phyloP scores from a whole-genome alignment of 2,113 vertebrate species.

The Erythrocercus mccallii region DNA sequence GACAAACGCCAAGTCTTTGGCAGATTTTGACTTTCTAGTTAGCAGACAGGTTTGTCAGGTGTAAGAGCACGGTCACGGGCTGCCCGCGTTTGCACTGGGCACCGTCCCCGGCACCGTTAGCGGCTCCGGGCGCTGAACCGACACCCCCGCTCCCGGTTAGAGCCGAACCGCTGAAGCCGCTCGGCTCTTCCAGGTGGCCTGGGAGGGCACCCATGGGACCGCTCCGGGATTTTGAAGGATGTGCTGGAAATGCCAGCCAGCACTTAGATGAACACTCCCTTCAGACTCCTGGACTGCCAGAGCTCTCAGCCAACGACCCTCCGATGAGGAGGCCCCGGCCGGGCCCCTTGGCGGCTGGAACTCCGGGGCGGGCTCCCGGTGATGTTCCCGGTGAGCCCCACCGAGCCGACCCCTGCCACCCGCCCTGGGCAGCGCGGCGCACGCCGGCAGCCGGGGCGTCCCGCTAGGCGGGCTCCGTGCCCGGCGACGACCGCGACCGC shows the following conservation, averaged over 20 bases:
- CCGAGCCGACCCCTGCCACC: neutral
- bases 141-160: accelerated
- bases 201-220: accelerated
- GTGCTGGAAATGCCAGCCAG: accelerated
- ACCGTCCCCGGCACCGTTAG: neutral
- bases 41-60: accelerated
- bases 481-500: neutral
- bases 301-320: accelerated
- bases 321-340: accelerated
- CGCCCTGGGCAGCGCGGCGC: neutral
- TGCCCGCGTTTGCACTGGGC: accelerated
- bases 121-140: accelerated
- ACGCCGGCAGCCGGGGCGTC: neutral
- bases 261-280: accelerated
- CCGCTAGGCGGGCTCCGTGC: too few species aligned
- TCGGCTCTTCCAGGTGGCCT: accelerated
- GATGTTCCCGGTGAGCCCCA: neutral
- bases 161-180: neutral
- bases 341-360: neutral
- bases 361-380: neutral
- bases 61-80: accelerated
- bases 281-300: accelerated
- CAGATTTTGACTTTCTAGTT: neutral
- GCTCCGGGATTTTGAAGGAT: accelerated
- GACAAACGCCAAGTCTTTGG: neutral